Percentiles rank a stretch among this genome's conserved stretches.
Conservation (phyloP, 2,113 vertebrate genomes). For the Xiphophorus hellerii region DNA sequence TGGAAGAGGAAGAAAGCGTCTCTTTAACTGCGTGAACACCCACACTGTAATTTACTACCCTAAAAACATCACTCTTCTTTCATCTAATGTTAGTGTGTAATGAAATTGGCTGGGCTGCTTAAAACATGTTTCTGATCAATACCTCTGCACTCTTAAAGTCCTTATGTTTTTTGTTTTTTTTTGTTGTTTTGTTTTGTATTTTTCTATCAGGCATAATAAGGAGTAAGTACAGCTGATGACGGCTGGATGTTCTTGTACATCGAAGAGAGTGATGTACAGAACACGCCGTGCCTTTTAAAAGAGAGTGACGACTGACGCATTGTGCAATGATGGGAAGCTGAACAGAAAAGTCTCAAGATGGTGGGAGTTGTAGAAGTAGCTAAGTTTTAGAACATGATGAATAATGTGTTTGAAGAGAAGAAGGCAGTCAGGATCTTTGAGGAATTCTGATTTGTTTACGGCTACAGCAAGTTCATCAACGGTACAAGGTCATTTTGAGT, state of each 20-base stretch:
- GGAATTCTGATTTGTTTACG: background rate
- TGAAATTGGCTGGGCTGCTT: background rate
- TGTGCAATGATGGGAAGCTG: slow-evolving; percentile 6
- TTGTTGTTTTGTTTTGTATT: too few relatives aligned
- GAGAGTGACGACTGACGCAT: background rate
- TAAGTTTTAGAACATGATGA: slow-evolving; percentile 27
- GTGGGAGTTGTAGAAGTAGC: slow-evolving; percentile 13
- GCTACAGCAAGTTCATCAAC: background rate
- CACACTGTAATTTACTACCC: slow-evolving; percentile 8
- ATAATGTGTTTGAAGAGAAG: slow-evolving; percentile 32
- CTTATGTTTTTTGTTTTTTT: too few relatives aligned
- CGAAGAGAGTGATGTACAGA: background rate
- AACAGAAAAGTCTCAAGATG: background rate
- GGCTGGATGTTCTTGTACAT: background rate
- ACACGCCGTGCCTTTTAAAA: background rate
- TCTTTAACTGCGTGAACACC: slow-evolving; percentile 11
- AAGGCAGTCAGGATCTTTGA: background rate
- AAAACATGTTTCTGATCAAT: background rate
- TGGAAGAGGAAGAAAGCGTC: slow-evolving; percentile 1
- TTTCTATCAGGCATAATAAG: background rate
- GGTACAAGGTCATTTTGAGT: background rate
- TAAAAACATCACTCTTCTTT: slow-evolving; percentile 2
- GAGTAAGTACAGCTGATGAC: background rate
- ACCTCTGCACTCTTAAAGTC: background rate
- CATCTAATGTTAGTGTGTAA: background rate